Percentiles rank a stretch among this genome's conserved stretches.
These are phyloP conservation scores for Polylopha cassiicola DNA, from an alignment of 2,888 invertebrate species.

Conservation along the genomic window DNA sequence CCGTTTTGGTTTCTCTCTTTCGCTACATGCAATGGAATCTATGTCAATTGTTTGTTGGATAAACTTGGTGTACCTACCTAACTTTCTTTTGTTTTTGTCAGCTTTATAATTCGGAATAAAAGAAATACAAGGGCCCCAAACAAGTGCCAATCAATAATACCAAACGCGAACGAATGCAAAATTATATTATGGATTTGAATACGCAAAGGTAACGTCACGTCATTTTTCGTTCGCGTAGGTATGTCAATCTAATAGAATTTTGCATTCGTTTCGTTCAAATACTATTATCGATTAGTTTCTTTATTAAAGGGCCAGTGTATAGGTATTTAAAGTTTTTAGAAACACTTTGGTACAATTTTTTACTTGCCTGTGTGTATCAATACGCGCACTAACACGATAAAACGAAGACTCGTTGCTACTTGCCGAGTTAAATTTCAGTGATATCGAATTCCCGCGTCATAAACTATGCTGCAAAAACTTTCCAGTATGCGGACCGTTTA, in stretches of 20 bases:
- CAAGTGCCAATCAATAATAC: too few relatives aligned
- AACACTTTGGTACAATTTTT: constrained; percentile 2
- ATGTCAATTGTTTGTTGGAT: too few relatives aligned
- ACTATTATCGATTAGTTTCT: background rate
- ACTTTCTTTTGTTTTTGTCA: too few relatives aligned
- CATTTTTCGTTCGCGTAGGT: too few relatives aligned
- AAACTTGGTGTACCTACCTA: too few relatives aligned
- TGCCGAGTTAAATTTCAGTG: constrained; percentile 47
- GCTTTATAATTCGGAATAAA: too few relatives aligned
- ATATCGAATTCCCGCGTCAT: constrained; percentile 53
- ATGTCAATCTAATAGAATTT: too few relatives aligned
- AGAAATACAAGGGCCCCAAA: too few relatives aligned
- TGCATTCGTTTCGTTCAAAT: constrained; percentile 6
- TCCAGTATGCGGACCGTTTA: constrained; percentile 28
- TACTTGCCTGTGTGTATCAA: constrained; percentile 26
- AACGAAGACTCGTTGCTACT: constrained; percentile 41
- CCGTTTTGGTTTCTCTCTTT: constrained; percentile 7
- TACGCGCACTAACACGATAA: constrained; percentile 34
- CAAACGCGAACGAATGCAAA: too few relatives aligned
- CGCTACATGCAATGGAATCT: constrained; percentile 6
- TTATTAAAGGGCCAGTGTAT: background rate
- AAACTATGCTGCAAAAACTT: constrained; percentile 41
- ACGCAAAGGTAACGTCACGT: too few relatives aligned
- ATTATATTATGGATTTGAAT: too few relatives aligned
- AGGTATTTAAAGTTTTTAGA: too few relatives aligned